A percentile compares a stretch with the other conserved stretches of the same genome.
phyloP scores from a whole-genome alignment of 2,113 vertebrate species.

The Sorex fumeus region DNA sequence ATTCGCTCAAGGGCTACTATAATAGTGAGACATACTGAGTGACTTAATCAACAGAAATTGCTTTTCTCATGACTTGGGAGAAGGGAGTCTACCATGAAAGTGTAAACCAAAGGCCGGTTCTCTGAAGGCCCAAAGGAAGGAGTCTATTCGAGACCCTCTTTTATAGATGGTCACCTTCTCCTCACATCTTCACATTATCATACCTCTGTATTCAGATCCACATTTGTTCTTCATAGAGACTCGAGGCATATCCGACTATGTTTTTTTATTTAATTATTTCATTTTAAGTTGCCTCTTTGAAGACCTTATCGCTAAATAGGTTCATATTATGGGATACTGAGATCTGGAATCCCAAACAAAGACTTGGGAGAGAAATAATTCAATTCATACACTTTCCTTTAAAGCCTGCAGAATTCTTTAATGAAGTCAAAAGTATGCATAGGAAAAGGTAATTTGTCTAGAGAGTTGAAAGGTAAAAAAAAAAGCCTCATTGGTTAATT shows the following conservation, averaged over 20 bases:
- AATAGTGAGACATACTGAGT: background rate
- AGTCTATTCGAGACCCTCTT: background rate
- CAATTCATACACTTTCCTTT: background rate
- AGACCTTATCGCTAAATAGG: background rate
- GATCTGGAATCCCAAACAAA: background rate
- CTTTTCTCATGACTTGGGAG: background rate
- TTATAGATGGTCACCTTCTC: background rate
- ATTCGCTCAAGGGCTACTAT: background rate
- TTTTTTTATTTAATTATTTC: background rate
- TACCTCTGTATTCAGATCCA: background rate
- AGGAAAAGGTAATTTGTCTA: background rate
- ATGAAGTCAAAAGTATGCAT: background rate
- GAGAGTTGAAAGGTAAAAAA: background rate
- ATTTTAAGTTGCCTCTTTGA: background rate
- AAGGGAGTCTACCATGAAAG: background rate
- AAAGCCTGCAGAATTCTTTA: background rate
- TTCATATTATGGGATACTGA: background rate
- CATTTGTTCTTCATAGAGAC: background rate
- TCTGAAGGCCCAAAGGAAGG: fast-evolving
- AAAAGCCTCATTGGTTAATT: background rate
- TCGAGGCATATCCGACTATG: too few relatives aligned
- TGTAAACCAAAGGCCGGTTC: background rate
- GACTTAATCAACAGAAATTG: background rate
- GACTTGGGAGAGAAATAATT: background rate
- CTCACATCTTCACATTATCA: background rate